phyloP scores from a whole-genome alignment of 2,888 invertebrate species.

The Mellilla xanthometata region DNA sequence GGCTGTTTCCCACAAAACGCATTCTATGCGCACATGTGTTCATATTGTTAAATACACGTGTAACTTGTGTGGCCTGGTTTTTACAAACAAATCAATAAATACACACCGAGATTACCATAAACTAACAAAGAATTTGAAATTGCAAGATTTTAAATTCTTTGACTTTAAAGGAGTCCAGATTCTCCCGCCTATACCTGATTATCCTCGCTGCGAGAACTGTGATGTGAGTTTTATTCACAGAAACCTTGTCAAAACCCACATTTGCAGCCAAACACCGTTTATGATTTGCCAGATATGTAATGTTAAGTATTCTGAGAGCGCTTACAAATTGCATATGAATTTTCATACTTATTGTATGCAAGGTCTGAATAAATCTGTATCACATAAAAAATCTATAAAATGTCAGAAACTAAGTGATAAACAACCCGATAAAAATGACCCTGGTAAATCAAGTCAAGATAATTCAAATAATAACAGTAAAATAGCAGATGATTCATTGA shows the following conservation, averaged over 20 bases:
- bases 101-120: slow-evolving; percentile 48
- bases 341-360: slow-evolving; percentile 52
- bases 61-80: slow-evolving; percentile 54
- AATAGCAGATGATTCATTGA: too few relatives aligned
- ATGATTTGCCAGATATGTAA: slow-evolving; percentile 52
- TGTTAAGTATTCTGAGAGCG: slow-evolving; percentile 47
- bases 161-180: slow-evolving; percentile 48
- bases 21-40: slow-evolving; percentile 42
- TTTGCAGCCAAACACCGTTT: slow-evolving; percentile 44
- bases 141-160: slow-evolving; percentile 56
- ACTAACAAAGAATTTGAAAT: slow-evolving; percentile 37
- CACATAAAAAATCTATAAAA: too few relatives aligned
- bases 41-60: slow-evolving; percentile 44
- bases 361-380: too few relatives aligned
- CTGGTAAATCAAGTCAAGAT: too few relatives aligned
- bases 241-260: slow-evolving; percentile 40
- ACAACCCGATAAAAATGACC: too few relatives aligned
- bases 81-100: slow-evolving; percentile 40
- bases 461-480: too few relatives aligned
- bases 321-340: slow-evolving; percentile 54
- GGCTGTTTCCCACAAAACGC: slow-evolving; percentile 35
- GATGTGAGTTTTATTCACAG: slow-evolving; percentile 50
- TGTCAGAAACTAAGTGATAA: too few relatives aligned
- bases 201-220: slow-evolving; percentile 54
- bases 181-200: slow-evolving; percentile 55